Conservation (phyloP, 2,888 invertebrate genomes). For the Dynastes grantii region DNA sequence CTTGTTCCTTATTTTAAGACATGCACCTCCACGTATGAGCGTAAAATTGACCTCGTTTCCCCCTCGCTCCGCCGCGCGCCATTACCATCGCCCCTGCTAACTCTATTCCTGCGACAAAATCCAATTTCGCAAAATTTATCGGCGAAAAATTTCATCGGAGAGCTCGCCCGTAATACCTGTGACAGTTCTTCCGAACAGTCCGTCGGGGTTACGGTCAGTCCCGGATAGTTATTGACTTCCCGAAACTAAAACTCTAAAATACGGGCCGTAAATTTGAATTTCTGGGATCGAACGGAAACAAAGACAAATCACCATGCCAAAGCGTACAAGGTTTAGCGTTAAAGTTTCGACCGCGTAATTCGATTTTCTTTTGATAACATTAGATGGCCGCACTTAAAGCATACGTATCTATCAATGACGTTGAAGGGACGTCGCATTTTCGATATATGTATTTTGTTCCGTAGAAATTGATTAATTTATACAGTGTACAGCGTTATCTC, state of each 20-base stretch:
- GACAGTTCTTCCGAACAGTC: slow-evolving; percentile 32
- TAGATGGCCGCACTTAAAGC: no score
- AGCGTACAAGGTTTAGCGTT: neutral
- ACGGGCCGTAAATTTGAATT: slow-evolving; percentile 30
- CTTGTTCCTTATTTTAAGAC: slow-evolving; percentile 29
- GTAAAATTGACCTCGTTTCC: slow-evolving; percentile 40
- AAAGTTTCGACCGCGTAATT: neutral
- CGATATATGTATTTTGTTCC: no score
- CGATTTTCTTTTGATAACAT: neutral
- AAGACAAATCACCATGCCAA: neutral
- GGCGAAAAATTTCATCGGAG: slow-evolving; percentile 34
- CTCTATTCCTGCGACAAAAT: slow-evolving; percentile 29
- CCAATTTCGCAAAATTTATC: slow-evolving; percentile 45
- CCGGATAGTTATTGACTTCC: slow-evolving; percentile 42
- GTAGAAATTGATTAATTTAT: no score
- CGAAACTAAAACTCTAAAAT: slow-evolving; percentile 36
- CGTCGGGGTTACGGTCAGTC: slow-evolving; percentile 38
- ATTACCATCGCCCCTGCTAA: slow-evolving; percentile 1
- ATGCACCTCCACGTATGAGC: slow-evolving; percentile 32
- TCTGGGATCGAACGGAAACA: slow-evolving; percentile 2
- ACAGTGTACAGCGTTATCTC: no score
- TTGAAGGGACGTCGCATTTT: no score
- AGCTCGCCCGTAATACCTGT: slow-evolving; percentile 38
- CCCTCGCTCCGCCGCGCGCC: neutral
- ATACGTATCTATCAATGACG: no score